A percentile compares a stretch with the other conserved stretches of the same genome.
phyloP scores from a whole-genome alignment of 2,113 vertebrate genomes.

The Dicaeum eximium region DNA sequence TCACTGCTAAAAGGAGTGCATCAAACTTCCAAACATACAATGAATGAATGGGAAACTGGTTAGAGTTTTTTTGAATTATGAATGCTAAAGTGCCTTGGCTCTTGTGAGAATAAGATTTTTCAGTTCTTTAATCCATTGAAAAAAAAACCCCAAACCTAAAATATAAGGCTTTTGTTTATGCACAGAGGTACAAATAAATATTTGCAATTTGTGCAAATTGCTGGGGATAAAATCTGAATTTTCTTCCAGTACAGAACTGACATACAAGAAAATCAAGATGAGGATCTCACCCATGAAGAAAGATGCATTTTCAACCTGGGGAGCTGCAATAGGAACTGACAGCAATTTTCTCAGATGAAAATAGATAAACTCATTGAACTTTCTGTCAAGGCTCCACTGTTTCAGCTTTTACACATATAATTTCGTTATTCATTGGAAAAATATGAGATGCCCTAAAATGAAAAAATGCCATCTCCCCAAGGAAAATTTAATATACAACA shows the following conservation, averaged over 20 bases:
- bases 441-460: background rate
- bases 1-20: background rate
- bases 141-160: background rate
- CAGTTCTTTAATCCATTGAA: background rate
- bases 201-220: background rate
- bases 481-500: background rate
- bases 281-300: background rate
- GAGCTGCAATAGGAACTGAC: constrained; percentile 8
- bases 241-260: background rate
- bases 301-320: background rate
- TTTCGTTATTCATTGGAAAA: constrained; percentile 16
- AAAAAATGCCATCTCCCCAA: background rate
- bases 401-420: background rate
- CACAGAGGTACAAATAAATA: background rate
- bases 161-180: background rate
- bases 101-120: background rate
- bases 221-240: background rate
- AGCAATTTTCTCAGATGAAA: constrained; percentile 30
- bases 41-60: background rate
- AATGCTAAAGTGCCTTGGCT: background rate
- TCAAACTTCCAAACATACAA: background rate
- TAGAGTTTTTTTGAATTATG: background rate
- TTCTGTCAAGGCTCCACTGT: background rate
- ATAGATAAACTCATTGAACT: constrained; percentile 40
- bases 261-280: background rate